phyloP scores from a whole-genome alignment of 2,888 invertebrate species.

The Metellina segmentata region DNA sequence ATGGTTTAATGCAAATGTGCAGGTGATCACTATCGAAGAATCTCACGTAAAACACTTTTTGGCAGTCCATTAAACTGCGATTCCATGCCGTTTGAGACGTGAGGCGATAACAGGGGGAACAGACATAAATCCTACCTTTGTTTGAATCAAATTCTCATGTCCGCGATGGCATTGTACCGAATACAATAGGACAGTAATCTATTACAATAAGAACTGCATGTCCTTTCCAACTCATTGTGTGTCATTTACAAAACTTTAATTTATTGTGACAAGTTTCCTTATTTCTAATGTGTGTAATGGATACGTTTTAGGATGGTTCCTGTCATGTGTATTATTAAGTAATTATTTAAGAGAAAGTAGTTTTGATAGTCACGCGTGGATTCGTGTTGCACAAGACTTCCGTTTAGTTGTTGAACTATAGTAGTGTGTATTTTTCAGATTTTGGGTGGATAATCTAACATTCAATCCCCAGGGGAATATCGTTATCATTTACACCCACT shows the following conservation, averaged over 20 bases:
- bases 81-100: constrained; percentile 4
- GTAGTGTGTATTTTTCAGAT: too few species aligned
- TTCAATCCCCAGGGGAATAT: too few species aligned
- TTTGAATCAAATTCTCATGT: not conserved
- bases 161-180: not conserved
- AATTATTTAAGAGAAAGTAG: not conserved
- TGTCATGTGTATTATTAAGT: not conserved
- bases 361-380: not conserved
- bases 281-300: not conserved
- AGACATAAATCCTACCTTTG: constrained; percentile 56
- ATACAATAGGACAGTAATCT: not conserved
- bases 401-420: not conserved
- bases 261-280: not conserved
- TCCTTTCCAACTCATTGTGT: constrained; percentile 14
- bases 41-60: constrained; percentile 68
- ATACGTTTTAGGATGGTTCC: not conserved
- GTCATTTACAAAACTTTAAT: not conserved
- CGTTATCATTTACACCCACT: too few species aligned
- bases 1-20: constrained; percentile 58
- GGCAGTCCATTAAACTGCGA: constrained; percentile 59
- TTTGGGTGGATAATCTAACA: too few species aligned
- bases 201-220: not conserved
- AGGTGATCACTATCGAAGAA: constrained; percentile 45
- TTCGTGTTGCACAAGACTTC: not conserved
- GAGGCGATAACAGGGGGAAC: constrained; percentile 29